A percentile compares a stretch with the other conserved stretches of the same genome.
Evolutionary conservation across 2,113 vertebrate species (phyloP).

Genomic region (Sapayoa aenigma): DNA sequence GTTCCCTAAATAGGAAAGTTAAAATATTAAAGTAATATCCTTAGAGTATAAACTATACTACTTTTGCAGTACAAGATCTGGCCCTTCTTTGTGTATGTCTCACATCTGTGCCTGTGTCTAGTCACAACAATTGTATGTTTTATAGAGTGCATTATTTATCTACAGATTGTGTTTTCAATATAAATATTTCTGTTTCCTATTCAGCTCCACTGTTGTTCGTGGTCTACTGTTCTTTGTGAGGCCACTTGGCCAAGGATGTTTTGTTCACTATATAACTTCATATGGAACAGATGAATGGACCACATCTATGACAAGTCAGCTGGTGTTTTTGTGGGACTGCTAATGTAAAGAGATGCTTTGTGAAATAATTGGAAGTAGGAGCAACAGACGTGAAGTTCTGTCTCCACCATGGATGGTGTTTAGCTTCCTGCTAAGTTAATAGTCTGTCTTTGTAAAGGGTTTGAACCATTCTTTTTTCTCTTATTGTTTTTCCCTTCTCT

Average conservation of each 20-base stretch:
- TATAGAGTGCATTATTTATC: not conserved
- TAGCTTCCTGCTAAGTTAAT: constrained; percentile 25
- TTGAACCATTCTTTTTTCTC: not conserved
- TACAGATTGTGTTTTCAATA: constrained; percentile 4
- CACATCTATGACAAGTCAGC: not conserved
- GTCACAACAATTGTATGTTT: not conserved
- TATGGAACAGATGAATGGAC: not conserved
- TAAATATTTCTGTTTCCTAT: constrained; percentile 36
- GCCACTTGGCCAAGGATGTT: not conserved
- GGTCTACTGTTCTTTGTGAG: not conserved
- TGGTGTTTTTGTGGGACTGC: not conserved
- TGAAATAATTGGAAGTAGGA: not conserved
- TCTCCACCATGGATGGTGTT: not conserved
- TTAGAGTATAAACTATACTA: not conserved
- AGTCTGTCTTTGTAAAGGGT: not conserved
- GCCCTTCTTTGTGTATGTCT: not conserved
- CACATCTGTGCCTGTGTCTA: not conserved
- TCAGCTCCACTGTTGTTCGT: not conserved
- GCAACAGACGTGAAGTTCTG: not conserved
- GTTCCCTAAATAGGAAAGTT: not conserved
- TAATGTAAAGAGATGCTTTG: not conserved
- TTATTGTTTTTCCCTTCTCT: not conserved
- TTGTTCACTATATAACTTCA: not conserved
- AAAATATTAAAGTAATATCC: not conserved
- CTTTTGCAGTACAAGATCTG: not conserved